phyloP scores from a whole-genome alignment of 2,113 vertebrate genomes.

The Clupea harengus region DNA sequence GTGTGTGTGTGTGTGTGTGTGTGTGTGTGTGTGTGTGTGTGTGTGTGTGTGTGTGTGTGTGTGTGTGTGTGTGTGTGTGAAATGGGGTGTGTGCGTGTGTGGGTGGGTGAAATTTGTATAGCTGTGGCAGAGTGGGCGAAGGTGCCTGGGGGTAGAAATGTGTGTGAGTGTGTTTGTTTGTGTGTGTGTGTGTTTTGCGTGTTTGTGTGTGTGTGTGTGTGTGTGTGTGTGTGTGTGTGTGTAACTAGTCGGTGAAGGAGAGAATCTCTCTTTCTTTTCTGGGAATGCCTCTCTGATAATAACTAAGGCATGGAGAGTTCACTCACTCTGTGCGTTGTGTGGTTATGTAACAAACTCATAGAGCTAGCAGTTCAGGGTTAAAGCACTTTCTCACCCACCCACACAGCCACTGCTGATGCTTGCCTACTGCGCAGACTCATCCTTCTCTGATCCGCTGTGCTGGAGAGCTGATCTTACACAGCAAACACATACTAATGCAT shows the following conservation, averaged over 20 bases:
- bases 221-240: slow-evolving; percentile 18
- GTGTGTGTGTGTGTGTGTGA: too few relatives aligned
- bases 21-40: background rate
- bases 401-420: slow-evolving; percentile 3
- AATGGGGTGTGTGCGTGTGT: background rate
- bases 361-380: background rate
- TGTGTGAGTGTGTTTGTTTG: slow-evolving; percentile 8
- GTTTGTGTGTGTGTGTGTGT: background rate
- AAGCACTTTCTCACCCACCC: slow-evolving; percentile 17
- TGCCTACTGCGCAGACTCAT: slow-evolving; percentile 1
- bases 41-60: background rate
- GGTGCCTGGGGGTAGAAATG: background rate
- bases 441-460: background rate
- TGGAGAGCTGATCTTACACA: background rate
- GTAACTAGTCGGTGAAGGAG: background rate
- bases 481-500: background rate
- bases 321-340: background rate
- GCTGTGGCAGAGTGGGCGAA: slow-evolving; percentile 13
- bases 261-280: slow-evolving; percentile 16
- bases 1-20: background rate
- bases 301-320: background rate
- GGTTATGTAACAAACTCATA: slow-evolving; percentile 2
- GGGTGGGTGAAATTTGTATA: slow-evolving; percentile 5
- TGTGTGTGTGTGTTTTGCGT: slow-evolving; percentile 15
- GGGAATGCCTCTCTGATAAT: background rate